Evolutionary conservation across 2,797 vertebrate genomes (phyloP), one percentile per base, ranked within the genome.

Genomic region (Rhyacichthys aspro): DNA sequence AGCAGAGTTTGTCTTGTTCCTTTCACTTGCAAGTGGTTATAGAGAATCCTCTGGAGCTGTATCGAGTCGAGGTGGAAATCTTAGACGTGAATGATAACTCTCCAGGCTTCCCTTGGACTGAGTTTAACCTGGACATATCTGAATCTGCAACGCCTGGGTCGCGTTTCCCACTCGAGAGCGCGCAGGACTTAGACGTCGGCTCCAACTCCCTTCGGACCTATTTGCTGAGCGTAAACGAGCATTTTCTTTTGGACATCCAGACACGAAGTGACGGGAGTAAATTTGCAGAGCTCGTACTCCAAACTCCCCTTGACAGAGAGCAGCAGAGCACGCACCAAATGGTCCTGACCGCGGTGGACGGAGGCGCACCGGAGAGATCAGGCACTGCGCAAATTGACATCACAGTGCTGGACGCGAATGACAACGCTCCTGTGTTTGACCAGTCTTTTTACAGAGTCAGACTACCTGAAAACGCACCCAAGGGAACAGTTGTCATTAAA

Each of bases 371-470:
- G 0, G 93, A 93, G 72, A 88, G 94, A 54, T 93, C 94, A 0
- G 94, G 95, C 63, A 94, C 93, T 0, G 94, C 94, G 19, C 82
- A 93, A 47, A 90, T 98, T 43, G 90, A 93, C 0, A 73, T 98
- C 59, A 93, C 85, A 0, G 96, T 98, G 12, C 76, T 97, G 47
- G 96, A 98, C 0, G 94, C 94, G 0, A 98, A 98, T 0, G 96
- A 98, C 56, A 97, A 97, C 0, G 93, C 93, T n/a, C 95, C 96
- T 0, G 86, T 90, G 57, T 96, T 98, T 39, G 95, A 96, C 28
- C 94, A 92, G 83, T 86, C 94, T 0, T 90, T 94, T 0, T 96
- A 98, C 0, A 84, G 92, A 0, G 93, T 95, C 14, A 91, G 90
- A 58, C 86, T 98, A 1, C 83, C 88, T 0, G 96, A 98, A 68